Evolutionary conservation across 2,888 invertebrate genomes (phyloP).

Genomic region (Adineta ricciae): DNA sequence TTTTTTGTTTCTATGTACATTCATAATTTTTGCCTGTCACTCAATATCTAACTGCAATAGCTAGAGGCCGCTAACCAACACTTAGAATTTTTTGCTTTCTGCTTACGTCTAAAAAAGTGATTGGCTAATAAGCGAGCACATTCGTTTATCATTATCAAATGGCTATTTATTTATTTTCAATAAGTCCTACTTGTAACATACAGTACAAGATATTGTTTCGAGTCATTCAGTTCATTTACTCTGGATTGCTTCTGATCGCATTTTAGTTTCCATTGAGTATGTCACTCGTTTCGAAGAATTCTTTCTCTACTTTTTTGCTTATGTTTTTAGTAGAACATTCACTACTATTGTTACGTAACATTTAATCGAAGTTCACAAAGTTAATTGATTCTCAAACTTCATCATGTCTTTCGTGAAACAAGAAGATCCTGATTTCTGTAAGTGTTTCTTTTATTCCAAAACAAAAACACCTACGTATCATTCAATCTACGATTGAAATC

Average conservation of each 20-base stretch:
- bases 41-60: no score
- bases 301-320: no score
- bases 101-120: neutral
- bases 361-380: neutral
- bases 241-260: neutral
- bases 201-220: neutral
- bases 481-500: neutral
- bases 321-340: neutral
- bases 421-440: neutral
- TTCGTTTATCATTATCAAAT: neutral
- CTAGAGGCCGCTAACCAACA: neutral
- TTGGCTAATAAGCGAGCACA: neutral
- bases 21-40: no score
- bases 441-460: neutral
- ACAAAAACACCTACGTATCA: neutral
- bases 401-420: neutral
- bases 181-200: neutral
- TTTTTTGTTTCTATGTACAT: no score
- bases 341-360: neutral
- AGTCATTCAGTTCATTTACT: neutral
- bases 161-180: neutral
- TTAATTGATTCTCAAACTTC: neutral
- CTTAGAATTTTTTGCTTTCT: no score
- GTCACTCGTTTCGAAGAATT: no score
- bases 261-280: no score